Percentiles rank a stretch among this genome's conserved stretches.
These are phyloP conservation scores for Apolygus lucorum DNA, from an alignment of 1,140 invertebrate species.

Conservation along the genomic window DNA sequence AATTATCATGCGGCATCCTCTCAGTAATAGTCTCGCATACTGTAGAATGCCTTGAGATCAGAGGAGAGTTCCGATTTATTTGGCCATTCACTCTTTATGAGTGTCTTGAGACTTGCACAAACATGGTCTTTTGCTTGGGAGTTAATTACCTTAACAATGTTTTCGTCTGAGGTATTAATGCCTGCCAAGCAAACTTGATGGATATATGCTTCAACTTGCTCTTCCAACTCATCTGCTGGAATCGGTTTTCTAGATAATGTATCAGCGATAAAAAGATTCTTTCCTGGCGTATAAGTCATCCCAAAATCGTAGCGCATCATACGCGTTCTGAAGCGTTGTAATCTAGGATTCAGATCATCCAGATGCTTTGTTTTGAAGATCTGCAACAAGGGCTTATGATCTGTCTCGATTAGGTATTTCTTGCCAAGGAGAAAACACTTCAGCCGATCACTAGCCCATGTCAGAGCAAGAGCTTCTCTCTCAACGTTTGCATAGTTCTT, in stretches of 20 bases:
- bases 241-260: background rate
- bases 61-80: background rate
- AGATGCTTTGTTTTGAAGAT: conserved; percentile 2
- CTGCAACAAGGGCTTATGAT: background rate
- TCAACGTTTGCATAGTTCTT: conserved; percentile 7
- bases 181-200: background rate
- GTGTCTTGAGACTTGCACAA: background rate
- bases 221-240: background rate
- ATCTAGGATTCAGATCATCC: background rate
- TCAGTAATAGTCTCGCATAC: background rate
- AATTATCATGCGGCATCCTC: background rate
- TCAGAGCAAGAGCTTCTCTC: conserved; percentile 1
- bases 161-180: background rate
- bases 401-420: background rate
- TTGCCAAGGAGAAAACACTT: conserved; percentile 5
- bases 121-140: background rate
- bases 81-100: background rate
- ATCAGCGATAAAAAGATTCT: background rate
- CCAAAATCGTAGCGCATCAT: background rate
- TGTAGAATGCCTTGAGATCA: background rate
- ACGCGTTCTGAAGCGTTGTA: conserved; percentile 5
- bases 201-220: background rate
- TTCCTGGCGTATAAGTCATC: background rate
- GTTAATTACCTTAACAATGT: background rate
- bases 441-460: background rate